phyloP scores from a whole-genome alignment of 2,888 invertebrate genomes.

The Tenodera sinensis region DNA sequence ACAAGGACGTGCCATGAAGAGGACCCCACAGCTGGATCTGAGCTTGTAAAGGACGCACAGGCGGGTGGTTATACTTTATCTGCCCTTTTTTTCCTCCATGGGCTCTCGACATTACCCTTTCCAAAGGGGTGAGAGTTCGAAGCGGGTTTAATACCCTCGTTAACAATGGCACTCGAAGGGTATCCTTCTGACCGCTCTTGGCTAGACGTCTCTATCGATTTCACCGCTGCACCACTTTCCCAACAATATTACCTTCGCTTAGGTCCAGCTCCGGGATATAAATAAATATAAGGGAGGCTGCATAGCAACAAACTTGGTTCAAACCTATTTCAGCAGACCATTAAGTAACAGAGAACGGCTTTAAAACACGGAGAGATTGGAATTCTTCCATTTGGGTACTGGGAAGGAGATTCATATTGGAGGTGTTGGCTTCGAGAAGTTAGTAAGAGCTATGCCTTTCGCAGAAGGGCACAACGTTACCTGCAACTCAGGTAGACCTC shows the following conservation, averaged over 20 bases:
- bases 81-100: not conserved
- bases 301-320: no score
- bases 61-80: not conserved
- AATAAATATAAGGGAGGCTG: not conserved
- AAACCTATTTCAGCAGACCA: no score
- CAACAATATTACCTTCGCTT: not conserved
- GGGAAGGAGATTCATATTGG: no score
- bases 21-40: not conserved
- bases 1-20: not conserved
- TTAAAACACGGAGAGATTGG: no score
- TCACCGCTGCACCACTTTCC: not conserved
- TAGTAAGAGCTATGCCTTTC: no score
- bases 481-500: no score
- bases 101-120: not conserved
- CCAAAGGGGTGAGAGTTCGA: not conserved
- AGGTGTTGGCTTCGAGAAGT: no score
- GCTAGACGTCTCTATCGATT: not conserved
- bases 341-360: no score
- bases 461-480: no score
- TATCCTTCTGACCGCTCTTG: not conserved
- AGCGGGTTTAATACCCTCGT: not conserved
- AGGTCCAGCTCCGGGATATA: not conserved
- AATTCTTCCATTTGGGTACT: no score
- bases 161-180: not conserved
- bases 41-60: not conserved